Evolutionary conservation across 2,113 vertebrate species (phyloP).

Genomic region (Dissostichus mawsoni): DNA sequence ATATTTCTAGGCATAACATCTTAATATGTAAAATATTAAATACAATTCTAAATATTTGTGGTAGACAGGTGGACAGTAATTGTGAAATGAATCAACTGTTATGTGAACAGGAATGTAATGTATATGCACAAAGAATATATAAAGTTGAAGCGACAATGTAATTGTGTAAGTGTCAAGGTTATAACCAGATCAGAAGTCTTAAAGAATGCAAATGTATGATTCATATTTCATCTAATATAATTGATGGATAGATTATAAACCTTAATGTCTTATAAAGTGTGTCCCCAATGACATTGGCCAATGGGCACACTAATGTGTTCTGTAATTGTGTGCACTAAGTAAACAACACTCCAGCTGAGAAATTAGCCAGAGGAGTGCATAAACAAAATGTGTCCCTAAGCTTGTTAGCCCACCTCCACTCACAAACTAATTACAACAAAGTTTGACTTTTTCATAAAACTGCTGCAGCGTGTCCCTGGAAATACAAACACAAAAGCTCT

Average conservation of each 20-base stretch:
- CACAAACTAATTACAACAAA: slow-evolving; percentile 68
- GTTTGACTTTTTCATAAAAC: slow-evolving; percentile 47
- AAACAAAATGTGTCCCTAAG: slow-evolving; percentile 69
- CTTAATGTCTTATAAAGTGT: slow-evolving; percentile 32
- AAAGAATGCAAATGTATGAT: slow-evolving; percentile 1
- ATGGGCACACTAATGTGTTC: slow-evolving; percentile 56
- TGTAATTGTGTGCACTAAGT: slow-evolving; percentile 64
- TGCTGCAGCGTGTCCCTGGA: slow-evolving; percentile 29
- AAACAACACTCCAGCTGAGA: slow-evolving; percentile 67
- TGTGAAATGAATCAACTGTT: background rate
- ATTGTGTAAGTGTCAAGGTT: background rate
- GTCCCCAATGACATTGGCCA: slow-evolving; percentile 59
- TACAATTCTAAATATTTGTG: background rate
- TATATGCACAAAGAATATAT: background rate
- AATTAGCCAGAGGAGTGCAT: slow-evolving; percentile 67
- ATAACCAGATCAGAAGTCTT: background rate
- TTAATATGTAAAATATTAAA: background rate
- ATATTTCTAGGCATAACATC: too few species aligned
- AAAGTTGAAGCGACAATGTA: background rate
- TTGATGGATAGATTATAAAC: slow-evolving; percentile 17
- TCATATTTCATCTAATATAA: slow-evolving; percentile 16
- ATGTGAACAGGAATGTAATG: too few species aligned
- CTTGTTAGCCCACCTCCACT: slow-evolving; percentile 65
- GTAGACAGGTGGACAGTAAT: background rate
- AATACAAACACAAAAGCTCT: slow-evolving; percentile 35